phyloP scores from a whole-genome alignment of 1,140 invertebrate species.

The Brachionus koreanus region DNA sequence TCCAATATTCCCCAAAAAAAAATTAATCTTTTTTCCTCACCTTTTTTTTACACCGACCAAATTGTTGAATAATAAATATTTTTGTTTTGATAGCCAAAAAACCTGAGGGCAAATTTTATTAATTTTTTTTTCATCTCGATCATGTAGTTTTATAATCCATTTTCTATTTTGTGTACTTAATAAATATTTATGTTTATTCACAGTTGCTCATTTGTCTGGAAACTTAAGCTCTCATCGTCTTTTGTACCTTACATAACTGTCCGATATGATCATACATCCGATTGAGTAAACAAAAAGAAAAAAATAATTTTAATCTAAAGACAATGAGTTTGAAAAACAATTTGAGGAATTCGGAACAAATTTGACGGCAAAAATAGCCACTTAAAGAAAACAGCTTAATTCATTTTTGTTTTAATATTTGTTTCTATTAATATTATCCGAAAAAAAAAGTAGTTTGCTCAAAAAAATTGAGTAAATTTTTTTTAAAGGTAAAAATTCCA shows the following conservation, averaged over 20 bases:
- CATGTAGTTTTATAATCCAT: neutral
- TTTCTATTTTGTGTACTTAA: neutral
- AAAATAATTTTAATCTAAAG: neutral
- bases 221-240: neutral
- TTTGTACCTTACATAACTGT: neutral
- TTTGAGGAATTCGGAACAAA: neutral
- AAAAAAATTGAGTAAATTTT: neutral
- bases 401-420: neutral
- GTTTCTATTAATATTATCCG: neutral
- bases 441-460: neutral
- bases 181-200: conserved; percentile 1
- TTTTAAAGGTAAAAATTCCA: neutral
- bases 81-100: neutral
- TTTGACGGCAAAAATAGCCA: neutral
- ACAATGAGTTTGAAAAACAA: neutral
- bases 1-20: neutral
- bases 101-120: neutral
- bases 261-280: neutral
- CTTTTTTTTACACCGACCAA: neutral
- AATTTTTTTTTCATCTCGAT: neutral
- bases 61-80: neutral
- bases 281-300: neutral
- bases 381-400: neutral
- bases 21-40: neutral
- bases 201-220: neutral